phyloP scores from a whole-genome alignment of 2,888 invertebrate species.

The Arctia plantaginis region DNA sequence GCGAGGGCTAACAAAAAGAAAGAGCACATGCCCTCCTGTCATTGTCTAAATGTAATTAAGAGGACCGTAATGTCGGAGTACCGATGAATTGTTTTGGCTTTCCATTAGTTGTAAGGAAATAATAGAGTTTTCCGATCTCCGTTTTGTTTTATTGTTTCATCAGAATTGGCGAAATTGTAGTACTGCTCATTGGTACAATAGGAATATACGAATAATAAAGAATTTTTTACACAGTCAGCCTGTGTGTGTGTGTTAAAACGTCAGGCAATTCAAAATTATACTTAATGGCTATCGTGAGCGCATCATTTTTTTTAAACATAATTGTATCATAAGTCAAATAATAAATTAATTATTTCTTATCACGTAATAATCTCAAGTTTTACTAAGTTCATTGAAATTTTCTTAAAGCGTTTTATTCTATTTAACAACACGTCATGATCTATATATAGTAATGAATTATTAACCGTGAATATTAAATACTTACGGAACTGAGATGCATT shows the following conservation, averaged over 20 bases:
- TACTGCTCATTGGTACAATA: neutral
- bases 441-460: neutral
- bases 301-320: neutral
- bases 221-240: no score
- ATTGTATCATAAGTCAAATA: no score
- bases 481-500: neutral
- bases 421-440: neutral
- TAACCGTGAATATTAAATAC: neutral
- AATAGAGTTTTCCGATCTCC: neutral
- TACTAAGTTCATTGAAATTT: neutral
- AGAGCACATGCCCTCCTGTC: constrained; percentile 5
- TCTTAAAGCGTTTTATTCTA: neutral
- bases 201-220: neutral
- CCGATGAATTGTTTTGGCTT: constrained; percentile 10
- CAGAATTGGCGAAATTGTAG: neutral
- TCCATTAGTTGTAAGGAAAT: constrained; percentile 14
- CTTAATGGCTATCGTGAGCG: neutral
- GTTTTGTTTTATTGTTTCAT: neutral
- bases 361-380: neutral
- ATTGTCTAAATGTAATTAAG: constrained; percentile 12
- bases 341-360: no score
- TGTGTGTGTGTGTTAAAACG: no score
- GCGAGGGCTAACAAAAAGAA: constrained; percentile 6
- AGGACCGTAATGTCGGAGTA: constrained; percentile 5
- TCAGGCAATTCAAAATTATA: no score